Base-by-base conservation (phyloP, 2,888 invertebrate genomes). In the Acrocyrtus sp. region DNA sequence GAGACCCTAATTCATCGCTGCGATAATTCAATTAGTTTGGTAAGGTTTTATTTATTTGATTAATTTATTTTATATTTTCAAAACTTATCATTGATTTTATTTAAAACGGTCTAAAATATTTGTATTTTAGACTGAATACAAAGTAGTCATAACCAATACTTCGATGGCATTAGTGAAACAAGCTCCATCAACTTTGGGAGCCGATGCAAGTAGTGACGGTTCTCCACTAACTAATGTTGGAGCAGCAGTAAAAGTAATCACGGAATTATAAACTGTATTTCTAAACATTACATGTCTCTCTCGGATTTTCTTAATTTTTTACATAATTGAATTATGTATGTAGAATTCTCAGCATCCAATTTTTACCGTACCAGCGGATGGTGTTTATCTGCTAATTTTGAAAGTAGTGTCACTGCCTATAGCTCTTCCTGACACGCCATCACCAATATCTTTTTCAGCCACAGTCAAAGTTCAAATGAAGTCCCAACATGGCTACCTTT, bases 401-500 rank as follows among this genome's bases (percentile, higher is more conserved):
- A 83, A 84, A 53, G 86, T 90, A 19, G 82, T 83, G 26, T 84
- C 86, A 82, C 80, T 83, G 1, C 60, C 41, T 0, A 22, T 19
- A 0, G 21, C 47, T 34, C 17, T 12, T n/a, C 22, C 1, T 24
- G 10, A 3, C 17, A 1, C 19, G 4, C 22, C 1, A 24, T 41
- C 3, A 29, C 56, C 34, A 10, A 84, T 21, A 0, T 85, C 86
- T 29, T 90, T 89, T 81, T 87, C 86, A 63, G 88, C 90, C 0
- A 85, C 87, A 0, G 87, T 91, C 1, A 88, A 89, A 58, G 86
- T 95, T 19, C 90, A 92, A 83, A 92, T 94, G 89, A 86, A 88
- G 76, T 89, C 91, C 34, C 88, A 89, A 0, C 89, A 92, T 82
- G 95, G 95, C 0, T 96, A 92, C 83, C 87, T 96, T 48, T 94